Conservation (phyloP, 2,113 vertebrate species). For the Aldabrachelys gigantea region DNA sequence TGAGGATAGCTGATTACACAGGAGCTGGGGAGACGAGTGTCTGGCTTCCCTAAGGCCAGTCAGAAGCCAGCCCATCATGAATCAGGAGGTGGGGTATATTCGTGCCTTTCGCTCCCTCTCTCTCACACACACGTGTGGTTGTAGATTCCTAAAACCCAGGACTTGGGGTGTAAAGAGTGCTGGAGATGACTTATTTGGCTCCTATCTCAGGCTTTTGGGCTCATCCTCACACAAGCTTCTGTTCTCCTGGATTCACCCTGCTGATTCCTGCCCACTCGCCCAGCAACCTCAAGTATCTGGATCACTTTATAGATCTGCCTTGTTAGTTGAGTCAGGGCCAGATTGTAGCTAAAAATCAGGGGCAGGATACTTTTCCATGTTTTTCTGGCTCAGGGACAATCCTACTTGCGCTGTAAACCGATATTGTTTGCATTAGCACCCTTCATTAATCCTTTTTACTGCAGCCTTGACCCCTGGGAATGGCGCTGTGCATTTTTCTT, state of each 20-base stretch:
- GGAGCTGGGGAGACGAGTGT: too few species aligned
- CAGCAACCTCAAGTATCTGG: rapidly evolving
- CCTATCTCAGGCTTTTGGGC: background rate
- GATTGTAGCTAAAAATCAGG: background rate
- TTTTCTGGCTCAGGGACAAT: background rate
- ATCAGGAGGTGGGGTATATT: too few species aligned
- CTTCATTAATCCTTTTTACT: background rate
- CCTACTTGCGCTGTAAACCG: too few species aligned
- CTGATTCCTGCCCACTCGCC: background rate
- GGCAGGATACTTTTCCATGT: rapidly evolving
- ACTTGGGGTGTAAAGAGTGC: background rate
- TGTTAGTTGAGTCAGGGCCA: rapidly evolving
- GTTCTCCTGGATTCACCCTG: rapidly evolving
- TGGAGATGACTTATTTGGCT: rapidly evolving
- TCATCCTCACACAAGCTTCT: background rate
- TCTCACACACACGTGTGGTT: too few species aligned
- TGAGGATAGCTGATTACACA: too few species aligned
- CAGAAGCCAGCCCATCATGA: too few species aligned
- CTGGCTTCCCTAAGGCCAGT: too few species aligned
- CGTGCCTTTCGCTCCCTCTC: too few species aligned
- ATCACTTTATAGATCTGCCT: background rate
- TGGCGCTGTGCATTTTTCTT: conserved; percentile 5
- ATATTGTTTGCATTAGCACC: background rate
- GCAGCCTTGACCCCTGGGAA: background rate
- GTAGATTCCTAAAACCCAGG: background rate